Base-by-base conservation (phyloP, 2,888 invertebrate genomes). In the Nycteola revayana region DNA sequence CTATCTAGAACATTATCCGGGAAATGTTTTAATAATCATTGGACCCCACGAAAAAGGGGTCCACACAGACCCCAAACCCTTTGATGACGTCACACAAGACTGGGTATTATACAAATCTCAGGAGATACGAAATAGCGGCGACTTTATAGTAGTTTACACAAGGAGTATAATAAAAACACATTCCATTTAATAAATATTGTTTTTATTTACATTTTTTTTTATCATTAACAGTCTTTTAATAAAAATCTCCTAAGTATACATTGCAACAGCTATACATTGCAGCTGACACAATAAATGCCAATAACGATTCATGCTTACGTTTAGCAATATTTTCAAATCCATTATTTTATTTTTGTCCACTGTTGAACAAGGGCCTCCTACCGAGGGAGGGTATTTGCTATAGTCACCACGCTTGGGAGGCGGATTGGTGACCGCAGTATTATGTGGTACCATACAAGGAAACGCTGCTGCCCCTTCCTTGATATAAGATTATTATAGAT, bases 1-100 rank as follows among this genome's bases (percentile, higher is more conserved):
- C 6, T 96, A 96, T 59, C 72, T 96, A 38, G 69, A 90, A 49
- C 67, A 89, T 59, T 94, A 92, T 68, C 63, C 76, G 11, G 94
- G 97, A 17, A 81, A 85, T 21, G 85, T 92, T 40, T 69, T 96
- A 31, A 84, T 96, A 58, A 92, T 96, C 8, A 93, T 95, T 42
- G 96, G 95, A 0, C 95, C 95, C 0, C 81, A 90, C 10, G 90
- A 90, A 3, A 81, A 89, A 33, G 90, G 91, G 7, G 91, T 93
- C 4, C 92, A 93, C 56, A 94, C 95, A 0, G 92, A 94, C 58
- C 95, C 95, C 0, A 78, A 89, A 53, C 95, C 95, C 0, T 91
- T 94, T 51, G 89, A 90, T 29, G 72, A 79, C 25, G 79, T 92
- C 36, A 86, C 91, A 33, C 69, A 78, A 0, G 74, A 78, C 1